These are phyloP conservation scores for Portevinia maculata DNA, from an alignment of 2,888 invertebrate species.

Conservation along the genomic window DNA sequence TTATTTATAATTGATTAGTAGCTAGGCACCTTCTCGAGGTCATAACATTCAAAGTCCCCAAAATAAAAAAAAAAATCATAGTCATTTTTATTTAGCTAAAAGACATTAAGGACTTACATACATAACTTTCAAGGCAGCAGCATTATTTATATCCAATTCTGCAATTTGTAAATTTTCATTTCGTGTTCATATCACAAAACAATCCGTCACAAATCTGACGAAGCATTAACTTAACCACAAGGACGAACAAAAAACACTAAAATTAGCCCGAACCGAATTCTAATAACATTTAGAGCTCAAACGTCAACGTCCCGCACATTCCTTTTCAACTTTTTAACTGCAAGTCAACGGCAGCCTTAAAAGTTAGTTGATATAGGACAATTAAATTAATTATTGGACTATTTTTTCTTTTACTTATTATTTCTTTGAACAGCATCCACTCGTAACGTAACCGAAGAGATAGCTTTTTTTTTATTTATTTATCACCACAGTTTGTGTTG, in stretches of 20 bases:
- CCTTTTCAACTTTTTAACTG: no score
- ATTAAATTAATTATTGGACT: not conserved
- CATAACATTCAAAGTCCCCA: not conserved
- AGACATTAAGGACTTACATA: conserved; percentile 36
- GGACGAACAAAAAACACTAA: not conserved
- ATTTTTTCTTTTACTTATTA: conserved; percentile 15
- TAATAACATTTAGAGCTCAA: no score
- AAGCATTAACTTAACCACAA: not conserved
- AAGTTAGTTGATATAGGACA: no score
- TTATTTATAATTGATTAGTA: no score
- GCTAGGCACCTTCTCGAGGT: no score
- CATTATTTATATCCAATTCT: conserved; percentile 55
- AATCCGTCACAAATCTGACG: conserved; percentile 42
- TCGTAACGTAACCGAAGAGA: conserved; percentile 41
- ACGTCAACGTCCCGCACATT: no score
- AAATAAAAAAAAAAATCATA: not conserved
- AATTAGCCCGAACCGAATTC: not conserved
- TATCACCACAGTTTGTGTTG: conserved; percentile 38
- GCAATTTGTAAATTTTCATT: no score
- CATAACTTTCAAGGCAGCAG: conserved; percentile 36
- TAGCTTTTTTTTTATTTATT: conserved; percentile 24
- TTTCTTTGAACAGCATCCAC: conserved; percentile 15
- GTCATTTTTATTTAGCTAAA: not conserved
- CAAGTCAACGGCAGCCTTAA: no score
- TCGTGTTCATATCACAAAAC: conserved; percentile 47